Evolutionary conservation across 2,797 vertebrate genomes (phyloP).

Genomic region (Hydrophis major): DNA sequence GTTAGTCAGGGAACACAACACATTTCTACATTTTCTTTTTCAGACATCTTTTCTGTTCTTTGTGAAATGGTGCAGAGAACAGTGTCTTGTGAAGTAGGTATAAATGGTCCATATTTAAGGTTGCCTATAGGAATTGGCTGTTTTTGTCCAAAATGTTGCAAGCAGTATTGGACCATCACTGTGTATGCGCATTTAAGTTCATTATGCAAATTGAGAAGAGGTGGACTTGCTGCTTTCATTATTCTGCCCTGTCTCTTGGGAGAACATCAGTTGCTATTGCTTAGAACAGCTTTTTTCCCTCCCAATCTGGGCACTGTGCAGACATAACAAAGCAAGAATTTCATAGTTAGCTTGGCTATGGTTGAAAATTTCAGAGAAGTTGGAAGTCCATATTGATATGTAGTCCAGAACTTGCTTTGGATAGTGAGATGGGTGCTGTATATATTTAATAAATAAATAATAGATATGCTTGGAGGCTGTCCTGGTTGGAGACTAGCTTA

Average conservation of each 20-base stretch:
- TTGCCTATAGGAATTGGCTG: not conserved
- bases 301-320: not conserved
- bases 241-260: not conserved
- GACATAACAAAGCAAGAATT: not conserved
- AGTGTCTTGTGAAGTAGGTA: constrained; percentile 33
- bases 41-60: constrained; percentile 49
- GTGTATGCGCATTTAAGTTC: not conserved
- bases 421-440: not conserved
- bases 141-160: not conserved
- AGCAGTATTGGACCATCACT: not conserved
- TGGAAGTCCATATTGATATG: not conserved
- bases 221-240: not conserved
- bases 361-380: not conserved
- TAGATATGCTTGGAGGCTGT: not conserved
- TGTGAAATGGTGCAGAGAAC: constrained; percentile 45
- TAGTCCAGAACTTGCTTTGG: not conserved
- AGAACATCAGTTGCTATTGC: not conserved
- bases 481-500: not conserved
- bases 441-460: not conserved
- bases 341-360: not conserved
- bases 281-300: not conserved
- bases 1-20: not conserved
- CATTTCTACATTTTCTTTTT: constrained; percentile 49
- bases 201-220: not conserved
- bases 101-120: not conserved